phyloP scores from a whole-genome alignment of 2,797 vertebrate genomes.

The Lemur catta region DNA sequence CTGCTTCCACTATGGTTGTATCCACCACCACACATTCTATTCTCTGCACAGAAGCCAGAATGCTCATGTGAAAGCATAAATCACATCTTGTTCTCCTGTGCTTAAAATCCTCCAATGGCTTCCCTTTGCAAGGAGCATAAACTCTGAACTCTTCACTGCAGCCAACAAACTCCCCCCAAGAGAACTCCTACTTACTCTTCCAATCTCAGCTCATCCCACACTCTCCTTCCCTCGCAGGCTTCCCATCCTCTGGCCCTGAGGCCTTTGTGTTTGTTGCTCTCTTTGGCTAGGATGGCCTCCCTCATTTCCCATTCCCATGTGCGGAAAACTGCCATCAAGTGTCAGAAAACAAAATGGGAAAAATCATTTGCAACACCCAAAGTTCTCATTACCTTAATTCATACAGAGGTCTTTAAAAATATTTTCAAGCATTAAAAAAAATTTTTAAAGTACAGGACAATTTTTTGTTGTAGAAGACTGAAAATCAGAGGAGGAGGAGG shows the following conservation, averaged over 20 bases:
- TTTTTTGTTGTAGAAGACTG: neutral
- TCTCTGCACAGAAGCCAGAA: neutral
- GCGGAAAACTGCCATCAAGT: neutral
- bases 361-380: neutral
- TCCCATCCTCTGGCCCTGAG: neutral
- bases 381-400: neutral
- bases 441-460: neutral
- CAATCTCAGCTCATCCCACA: neutral
- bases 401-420: neutral
- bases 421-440: neutral
- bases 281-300: neutral
- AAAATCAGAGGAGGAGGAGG: neutral
- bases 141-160: neutral
- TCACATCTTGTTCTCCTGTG: neutral
- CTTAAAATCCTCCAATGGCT: neutral
- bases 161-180: neutral
- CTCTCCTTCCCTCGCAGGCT: neutral
- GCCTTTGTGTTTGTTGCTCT: neutral
- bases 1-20: neutral
- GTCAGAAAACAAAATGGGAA: neutral
- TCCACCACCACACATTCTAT: neutral
- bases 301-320: neutral
- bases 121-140: neutral
- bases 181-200: neutral
- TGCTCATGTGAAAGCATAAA: neutral